Evolutionary conservation across 1,140 invertebrate species (phyloP), one percentile per base, ranked within the genome.

Genomic region (Dinoponera quadriceps): DNA sequence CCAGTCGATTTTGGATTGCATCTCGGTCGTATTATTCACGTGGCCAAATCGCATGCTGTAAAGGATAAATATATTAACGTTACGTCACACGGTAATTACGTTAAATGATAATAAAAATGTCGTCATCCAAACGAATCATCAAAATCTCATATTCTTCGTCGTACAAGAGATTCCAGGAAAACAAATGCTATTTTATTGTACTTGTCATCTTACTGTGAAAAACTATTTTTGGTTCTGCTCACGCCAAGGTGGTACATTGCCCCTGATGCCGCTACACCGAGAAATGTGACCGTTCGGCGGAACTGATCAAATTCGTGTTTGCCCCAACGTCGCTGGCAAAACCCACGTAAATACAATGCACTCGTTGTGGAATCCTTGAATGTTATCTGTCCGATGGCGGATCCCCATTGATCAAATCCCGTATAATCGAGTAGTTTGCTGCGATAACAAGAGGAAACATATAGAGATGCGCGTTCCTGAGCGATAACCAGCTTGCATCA

Each of bases 331-430:
- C 94, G 92, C 63, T 96, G 95, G 63, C 95, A 94, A 0, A 95
- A 87, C 13, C 95, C 94, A 48, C 95, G 94, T 16, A 95, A 85
- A 57, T 93, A 94, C 11, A 96, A 83, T 82, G 85, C 80, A 68
- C 86, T 78, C 1, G 93, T 60, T 38, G 73, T 55, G 75, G 85
- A 85, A 54, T 92, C 92, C 55, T 93, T 92, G 25, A 90, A 90
- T 5, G 85, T 90, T 18, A 95, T 68, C 80, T 90, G 85, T 1
- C 95, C 95, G 44, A 92, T 83, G 16, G 95, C 77, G 66, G 94
- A 93, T 60, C 95, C 95, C 91, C 93, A 95, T 84, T 95, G 95
- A 83, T 95, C 94, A 87, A 95, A 95, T 55, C 92, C 93, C n/a
- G 83, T 82, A 5, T 88, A 81, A 4, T 91, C 68, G 5, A 91